phyloP scores from a whole-genome alignment of 1,140 invertebrate species.

The Camponotus pennsylvanicus region DNA sequence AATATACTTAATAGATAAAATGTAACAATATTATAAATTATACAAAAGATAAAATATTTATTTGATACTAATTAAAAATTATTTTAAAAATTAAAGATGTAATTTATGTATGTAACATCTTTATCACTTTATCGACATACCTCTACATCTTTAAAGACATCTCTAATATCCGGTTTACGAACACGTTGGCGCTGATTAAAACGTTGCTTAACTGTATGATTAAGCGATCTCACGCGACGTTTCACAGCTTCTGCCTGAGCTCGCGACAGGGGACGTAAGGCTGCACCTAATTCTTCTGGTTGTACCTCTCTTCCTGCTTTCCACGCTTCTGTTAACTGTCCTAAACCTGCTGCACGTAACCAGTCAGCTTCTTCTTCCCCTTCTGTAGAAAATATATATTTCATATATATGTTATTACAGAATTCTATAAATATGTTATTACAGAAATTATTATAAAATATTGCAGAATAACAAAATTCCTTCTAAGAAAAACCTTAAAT shows the following conservation, averaged over 20 bases:
- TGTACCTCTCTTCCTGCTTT: conserved; percentile 88
- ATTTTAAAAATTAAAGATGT: neutral
- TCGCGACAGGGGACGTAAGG: conserved; percentile 87
- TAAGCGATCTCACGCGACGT: conserved; percentile 91
- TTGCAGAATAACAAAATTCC: no score
- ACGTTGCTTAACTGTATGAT: conserved; percentile 91
- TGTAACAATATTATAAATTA: neutral
- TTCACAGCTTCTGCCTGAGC: conserved; percentile 92
- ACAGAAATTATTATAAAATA: no score
- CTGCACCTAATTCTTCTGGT: conserved; percentile 87
- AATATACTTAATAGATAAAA: neutral
- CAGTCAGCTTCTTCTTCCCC: conserved; percentile 88
- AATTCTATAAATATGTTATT: neutral
- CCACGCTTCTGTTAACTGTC: conserved; percentile 87
- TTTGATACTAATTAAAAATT: neutral
- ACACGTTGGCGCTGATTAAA: conserved; percentile 89
- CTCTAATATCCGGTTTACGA: conserved; percentile 91
- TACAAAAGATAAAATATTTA: neutral
- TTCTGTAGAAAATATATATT: conserved; percentile 79
- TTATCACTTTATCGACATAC: conserved; percentile 82
- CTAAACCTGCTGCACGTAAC: conserved; percentile 88
- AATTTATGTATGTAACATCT: neutral
- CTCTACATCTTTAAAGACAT: conserved; percentile 93
- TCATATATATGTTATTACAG: neutral
- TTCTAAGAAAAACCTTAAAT: no score